Evolutionary conservation across 2,113 vertebrate genomes (phyloP), one percentile per base, ranked within the genome.

Genomic region (Bothrops jararaca): DNA sequence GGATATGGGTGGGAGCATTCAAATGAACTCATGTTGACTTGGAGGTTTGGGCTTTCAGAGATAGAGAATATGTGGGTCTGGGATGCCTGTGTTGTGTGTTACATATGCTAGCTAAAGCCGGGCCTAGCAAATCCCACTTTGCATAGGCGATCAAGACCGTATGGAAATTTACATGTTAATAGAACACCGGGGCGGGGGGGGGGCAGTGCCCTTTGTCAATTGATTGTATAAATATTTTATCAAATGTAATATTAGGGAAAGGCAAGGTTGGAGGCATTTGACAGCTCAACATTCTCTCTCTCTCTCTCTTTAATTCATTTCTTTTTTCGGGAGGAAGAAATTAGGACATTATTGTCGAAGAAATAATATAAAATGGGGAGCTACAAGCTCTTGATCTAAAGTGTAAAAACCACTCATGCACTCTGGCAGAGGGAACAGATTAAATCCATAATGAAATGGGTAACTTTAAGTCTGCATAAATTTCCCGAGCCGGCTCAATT

Each of bases 361-460:
- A 97, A 98, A 98, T 97, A 97, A 98, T 97, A 97, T 97, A 96
- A 98, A 97, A 97, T 90, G 60, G 96, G 96, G 98, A 98, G 96
- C 97, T 97, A 96, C 96, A 97, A 96, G 97, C 96, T 97, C 97
- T 98, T 97, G 98, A 97, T 98, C 97, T 97, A 96, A 97, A 97
- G 96, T 97, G 97, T 98, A 97, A 97, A 97, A 98, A 97, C 96
- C 95, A 97, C 97, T 97, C 97, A 97, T 95, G 97, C 80, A 94
- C 96, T 96, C 95, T 97, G 95, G 96, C 96, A 98, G 94, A 95
- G 97, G 98, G 97, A 98, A 97, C 98, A 98, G 98, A 98, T 98
- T 98, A 98, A 98, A 99, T 98, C 98, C 97, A 97, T 99, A 99
- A 99, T 98, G 98, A 98, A 99, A 99, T 98, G 98, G 98, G 98